Conservation (phyloP, 2,113 vertebrate genomes). For the Fulmarus glacialis region DNA sequence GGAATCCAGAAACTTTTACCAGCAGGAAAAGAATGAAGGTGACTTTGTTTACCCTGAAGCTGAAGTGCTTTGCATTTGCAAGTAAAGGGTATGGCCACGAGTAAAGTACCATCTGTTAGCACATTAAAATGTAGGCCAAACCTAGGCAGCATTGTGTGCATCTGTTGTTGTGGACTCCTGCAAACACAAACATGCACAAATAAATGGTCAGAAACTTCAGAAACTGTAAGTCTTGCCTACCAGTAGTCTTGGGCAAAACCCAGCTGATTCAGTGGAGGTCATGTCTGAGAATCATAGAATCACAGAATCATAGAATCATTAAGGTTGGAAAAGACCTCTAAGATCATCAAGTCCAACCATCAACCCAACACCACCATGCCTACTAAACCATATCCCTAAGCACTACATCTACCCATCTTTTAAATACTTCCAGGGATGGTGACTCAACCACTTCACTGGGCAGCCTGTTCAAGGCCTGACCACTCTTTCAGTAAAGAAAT, state of each 20-base stretch:
- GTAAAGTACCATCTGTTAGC: neutral
- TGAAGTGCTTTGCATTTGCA: neutral
- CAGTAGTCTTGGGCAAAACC: neutral
- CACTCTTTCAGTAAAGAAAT: too few relatives aligned
- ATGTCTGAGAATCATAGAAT: too few relatives aligned
- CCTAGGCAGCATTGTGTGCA: neutral
- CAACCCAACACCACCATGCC: too few relatives aligned
- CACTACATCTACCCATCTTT: too few relatives aligned
- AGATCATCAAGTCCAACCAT: too few relatives aligned
- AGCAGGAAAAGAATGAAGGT: neutral
- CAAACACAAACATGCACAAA: neutral
- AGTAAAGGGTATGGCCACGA: neutral
- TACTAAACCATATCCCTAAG: too few relatives aligned
- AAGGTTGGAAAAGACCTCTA: too few relatives aligned
- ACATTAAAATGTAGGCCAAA: neutral
- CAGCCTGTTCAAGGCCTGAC: too few relatives aligned
- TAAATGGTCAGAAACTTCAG: neutral
- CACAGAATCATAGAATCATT: too few relatives aligned
- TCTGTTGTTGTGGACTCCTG: neutral
- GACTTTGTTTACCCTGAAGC: neutral
- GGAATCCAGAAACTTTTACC: neutral
- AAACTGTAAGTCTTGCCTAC: neutral
- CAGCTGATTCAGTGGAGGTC: neutral
- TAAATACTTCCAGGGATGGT: too few relatives aligned
- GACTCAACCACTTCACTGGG: too few relatives aligned